Evolutionary conservation across 2,113 vertebrate genomes (phyloP), one percentile per base, ranked within the genome.

Genomic region (Pseudorasbora parva): DNA sequence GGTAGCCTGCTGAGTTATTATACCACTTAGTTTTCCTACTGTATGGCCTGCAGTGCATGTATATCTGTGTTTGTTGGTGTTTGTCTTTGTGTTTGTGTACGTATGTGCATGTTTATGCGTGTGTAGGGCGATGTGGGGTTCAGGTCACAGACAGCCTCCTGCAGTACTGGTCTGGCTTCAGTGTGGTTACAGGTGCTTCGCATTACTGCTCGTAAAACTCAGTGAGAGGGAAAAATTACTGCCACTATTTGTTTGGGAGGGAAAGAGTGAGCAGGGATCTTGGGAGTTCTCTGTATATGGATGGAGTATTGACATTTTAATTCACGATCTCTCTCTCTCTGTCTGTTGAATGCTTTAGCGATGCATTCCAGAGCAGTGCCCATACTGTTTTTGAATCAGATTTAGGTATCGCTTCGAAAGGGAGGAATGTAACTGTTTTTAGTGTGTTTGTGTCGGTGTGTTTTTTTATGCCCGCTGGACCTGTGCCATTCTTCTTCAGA

Each of bases 141-240:
- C 54, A 76, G 91, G 89, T 91, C 89, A 89, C 85, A 89, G 89
- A 88, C 85, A 73, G 77, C 77, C 85, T 89, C 80, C 84, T 82
- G 64, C 82, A 88, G 81, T 87, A 85, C 81, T 88, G 45, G n/a
- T 89, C 86, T 91, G 90, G 90, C 86, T 91, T 88, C 88, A 84
- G 76, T 90, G 89, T 89, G 87, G 87, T 89, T 92, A 92, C 93
- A 95, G 92, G 93, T 94, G 93, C 92, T 94, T 92, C 88, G 90
- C 90, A 94, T 94, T 94, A 94, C 41, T 73, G 87, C 90, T 93
- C 90, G 82, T 94, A 93, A 94, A 94, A 92, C 73, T 87, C 86
- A 89, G 85, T 30, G 69, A 92, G 87, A 91, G 91, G 91, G 89
- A 89, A 92, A 93, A 91, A 91, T 92, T 88, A 94, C 92, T 88